Evolutionary conservation across 2,113 vertebrate species (phyloP).

Genomic region (Rhinolophus sinicus): DNA sequence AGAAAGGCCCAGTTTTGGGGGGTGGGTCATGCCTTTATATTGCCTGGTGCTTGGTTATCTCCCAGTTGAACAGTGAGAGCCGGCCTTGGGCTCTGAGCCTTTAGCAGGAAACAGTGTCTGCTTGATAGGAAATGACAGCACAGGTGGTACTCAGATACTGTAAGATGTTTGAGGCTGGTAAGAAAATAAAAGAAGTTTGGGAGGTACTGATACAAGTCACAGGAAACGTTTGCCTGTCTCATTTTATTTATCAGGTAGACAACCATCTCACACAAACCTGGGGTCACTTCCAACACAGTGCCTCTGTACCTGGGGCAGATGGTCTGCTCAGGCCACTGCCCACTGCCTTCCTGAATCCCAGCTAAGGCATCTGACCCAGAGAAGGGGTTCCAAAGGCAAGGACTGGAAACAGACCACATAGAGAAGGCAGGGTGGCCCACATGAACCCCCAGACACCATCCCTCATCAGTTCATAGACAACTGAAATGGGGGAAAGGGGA

Average conservation of each 20-base stretch:
- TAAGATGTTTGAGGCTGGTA: background rate
- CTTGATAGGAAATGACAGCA: background rate
- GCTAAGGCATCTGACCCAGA: background rate
- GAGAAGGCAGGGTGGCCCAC: background rate
- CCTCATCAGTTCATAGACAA: background rate
- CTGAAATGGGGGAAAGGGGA: background rate
- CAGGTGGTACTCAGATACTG: background rate
- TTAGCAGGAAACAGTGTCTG: background rate
- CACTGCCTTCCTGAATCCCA: background rate
- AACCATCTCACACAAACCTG: background rate
- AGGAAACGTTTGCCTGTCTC: background rate
- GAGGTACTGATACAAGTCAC: background rate
- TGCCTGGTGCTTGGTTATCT: too few species aligned
- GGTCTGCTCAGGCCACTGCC: background rate
- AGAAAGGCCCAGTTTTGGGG: background rate
- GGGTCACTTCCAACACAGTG: background rate
- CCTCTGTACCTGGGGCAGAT: background rate
- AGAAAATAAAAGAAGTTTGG: conserved; percentile 16
- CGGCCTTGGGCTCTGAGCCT: background rate
- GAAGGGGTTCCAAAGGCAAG: background rate
- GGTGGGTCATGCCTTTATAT: background rate
- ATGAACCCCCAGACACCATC: background rate
- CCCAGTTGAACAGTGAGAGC: background rate
- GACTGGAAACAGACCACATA: background rate
- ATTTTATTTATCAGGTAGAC: background rate